phyloP scores from a whole-genome alignment of 2,113 vertebrate species.

The Saccopteryx leptura region DNA sequence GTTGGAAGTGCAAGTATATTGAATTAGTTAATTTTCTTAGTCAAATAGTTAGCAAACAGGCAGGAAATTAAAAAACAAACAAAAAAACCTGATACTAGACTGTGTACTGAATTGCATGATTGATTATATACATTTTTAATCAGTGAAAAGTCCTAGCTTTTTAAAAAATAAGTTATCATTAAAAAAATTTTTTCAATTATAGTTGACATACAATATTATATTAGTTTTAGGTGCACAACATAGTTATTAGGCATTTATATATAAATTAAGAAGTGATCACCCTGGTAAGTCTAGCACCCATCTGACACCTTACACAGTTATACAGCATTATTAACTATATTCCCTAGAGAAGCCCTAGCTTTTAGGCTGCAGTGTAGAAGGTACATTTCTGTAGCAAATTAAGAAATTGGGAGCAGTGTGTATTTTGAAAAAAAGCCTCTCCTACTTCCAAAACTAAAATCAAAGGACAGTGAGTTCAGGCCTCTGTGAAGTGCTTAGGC shows the following conservation, averaged over 20 bases:
- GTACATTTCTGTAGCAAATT: constrained; percentile 34
- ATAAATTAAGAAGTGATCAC: too few relatives aligned
- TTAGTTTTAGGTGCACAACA: background rate
- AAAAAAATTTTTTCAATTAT: background rate
- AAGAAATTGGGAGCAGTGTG: background rate
- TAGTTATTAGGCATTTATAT: background rate
- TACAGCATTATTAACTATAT: background rate
- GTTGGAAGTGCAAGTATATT: background rate
- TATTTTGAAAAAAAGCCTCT: background rate
- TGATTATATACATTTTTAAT: background rate
- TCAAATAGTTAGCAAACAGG: background rate
- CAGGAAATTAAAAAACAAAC: background rate
- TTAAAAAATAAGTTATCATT: background rate
- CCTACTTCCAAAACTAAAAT: background rate
- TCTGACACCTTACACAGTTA: background rate
- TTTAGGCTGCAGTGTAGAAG: background rate
- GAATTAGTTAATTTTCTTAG: constrained; percentile 5
- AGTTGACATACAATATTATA: background rate
- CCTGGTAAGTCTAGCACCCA: background rate
- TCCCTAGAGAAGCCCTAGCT: background rate
- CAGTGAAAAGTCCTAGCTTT: constrained; percentile 1
- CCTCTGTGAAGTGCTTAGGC: background rate
- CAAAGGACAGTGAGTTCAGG: background rate
- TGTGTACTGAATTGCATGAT: background rate
- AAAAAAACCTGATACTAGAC: background rate